Evolutionary conservation across 2,797 vertebrate genomes (phyloP), one percentile per base, ranked within the genome.

Genomic region (Protonibea diacanthus): DNA sequence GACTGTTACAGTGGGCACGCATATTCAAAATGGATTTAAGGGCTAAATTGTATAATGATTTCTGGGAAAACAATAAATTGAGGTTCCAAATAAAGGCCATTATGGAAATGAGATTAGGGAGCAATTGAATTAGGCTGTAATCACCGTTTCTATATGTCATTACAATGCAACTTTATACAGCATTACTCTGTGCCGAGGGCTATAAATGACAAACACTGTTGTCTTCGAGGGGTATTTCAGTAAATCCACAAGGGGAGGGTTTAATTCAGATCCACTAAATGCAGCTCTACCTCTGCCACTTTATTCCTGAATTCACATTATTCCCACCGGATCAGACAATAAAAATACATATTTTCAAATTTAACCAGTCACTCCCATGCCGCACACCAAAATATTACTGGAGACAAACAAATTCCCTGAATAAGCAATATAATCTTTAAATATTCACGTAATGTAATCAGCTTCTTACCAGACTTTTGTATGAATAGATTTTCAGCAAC

Each of bases 81-180:
- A 91, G 92, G 93, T 92, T 93, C 93, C 93, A 95, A 95, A 95
- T 94, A 95, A 95, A 94, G 90, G 93, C 93, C 94, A 95, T 95
- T 94, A 95, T 92, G 93, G 91, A 93, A 95, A 95, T 95, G 92
- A 94, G 94, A 95, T 95, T 94, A 95, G 84, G 77, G 83, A 90
- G 86, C 92, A 95, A 95, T 94, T 94, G 93, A 95, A 95, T 95
- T 95, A 95, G 86, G 86, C 92, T 89, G 92, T 94, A 95, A 95
- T 95, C 94, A 94, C 85, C 83, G 89, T 94, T 95, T 93, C 91
- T 94, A 95, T 95, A 95, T 94, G 90, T 94, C 94, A 94, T 95
- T 95, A 94, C 88, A 94, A 92, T 95, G 94, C 95, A 94, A 94
- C 92, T 90, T 93, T 93, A 93, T 93, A 91, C 91, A 89, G 92